Evolutionary conservation across 2,113 vertebrate species (phyloP), one percentile per base, ranked within the genome.

Genomic region (Colinus virginianus): DNA sequence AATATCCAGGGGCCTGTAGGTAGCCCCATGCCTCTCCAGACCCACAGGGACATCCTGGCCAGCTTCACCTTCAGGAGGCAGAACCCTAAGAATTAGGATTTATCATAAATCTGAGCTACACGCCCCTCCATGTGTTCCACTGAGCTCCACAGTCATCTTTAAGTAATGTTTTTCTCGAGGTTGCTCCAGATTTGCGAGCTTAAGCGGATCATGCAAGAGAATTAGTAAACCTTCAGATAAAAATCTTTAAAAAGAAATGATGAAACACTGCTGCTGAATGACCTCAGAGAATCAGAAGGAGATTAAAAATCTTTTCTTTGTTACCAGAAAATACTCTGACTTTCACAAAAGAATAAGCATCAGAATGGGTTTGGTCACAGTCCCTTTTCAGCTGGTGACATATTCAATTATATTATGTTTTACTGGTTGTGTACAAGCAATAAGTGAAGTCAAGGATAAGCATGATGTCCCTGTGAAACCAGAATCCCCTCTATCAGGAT

Each of bases 161-260:
- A 81, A 78, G 56, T 25, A 51, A 78, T 51, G 6, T 70, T 89
- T 78, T 67, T 30, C n/a, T 51, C 67, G 79, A 56, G 66, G 88
- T 90, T 93, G 56, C 12, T 84, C 42, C 20, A 76, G 72, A 84
- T 88, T 56, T 87, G 26, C 48, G 30, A 62, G n/a, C 36, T 84
- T 78, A 90, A 75, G 42, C 0, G 0, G 72, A 85, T 85, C 55
- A 63, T 11, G 23, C 36, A 49, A 68, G 59, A 85, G 56, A 77
- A 85, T 85, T 56, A 81, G 15, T 51, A 88, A 84, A 87, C 26
- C 46, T 63, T 16, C 32, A 70, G 69, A 90, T 32, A 80, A 75
- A 75, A 84, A 51, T 51, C 36, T 87, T 86, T 61, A 3, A 71
- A 59, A 85, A 84, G 38, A 78, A 48, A 32, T 30, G 38, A 28